Evolutionary conservation across 2,888 invertebrate genomes (phyloP).

Genomic region (Drosophila nigritarsus): DNA sequence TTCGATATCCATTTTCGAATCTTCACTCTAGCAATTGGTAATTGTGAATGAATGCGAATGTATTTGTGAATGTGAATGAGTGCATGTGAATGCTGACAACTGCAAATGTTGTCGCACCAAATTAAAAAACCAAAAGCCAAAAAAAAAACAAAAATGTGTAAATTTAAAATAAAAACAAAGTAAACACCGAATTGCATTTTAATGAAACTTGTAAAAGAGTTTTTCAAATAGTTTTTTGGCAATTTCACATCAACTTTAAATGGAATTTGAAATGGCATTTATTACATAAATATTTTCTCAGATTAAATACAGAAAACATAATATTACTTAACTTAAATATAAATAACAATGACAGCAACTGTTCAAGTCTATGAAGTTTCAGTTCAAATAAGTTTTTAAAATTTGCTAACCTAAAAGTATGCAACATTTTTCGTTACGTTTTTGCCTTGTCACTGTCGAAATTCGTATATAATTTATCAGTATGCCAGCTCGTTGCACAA

Average conservation of each 20-base stretch:
- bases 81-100: conserved; percentile 5
- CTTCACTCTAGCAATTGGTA: conserved; percentile 7
- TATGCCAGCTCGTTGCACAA: conserved; percentile 23
- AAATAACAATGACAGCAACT: neutral
- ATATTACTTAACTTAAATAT: neutral
- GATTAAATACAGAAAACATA: neutral
- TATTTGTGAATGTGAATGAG: conserved; percentile 1
- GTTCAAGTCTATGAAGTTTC: neutral
- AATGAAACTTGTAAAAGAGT: neutral
- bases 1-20: conserved; percentile 11
- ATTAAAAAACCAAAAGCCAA: neutral
- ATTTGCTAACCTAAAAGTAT: conserved; percentile 5
- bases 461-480: neutral
- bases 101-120: conserved; percentile 1
- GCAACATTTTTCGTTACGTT: conserved; percentile 14
- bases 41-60: neutral
- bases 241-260: neutral
- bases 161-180: conserved; percentile 4
- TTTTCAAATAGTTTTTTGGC: neutral
- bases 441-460: conserved; percentile 18
- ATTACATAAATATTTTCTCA: neutral
- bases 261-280: conserved; percentile 12
- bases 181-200: conserved; percentile 11
- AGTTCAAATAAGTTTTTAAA: neutral
- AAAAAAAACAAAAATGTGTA: neutral